Conservation (phyloP, 2,113 vertebrate genomes). For the Anas platyrhynchos region DNA sequence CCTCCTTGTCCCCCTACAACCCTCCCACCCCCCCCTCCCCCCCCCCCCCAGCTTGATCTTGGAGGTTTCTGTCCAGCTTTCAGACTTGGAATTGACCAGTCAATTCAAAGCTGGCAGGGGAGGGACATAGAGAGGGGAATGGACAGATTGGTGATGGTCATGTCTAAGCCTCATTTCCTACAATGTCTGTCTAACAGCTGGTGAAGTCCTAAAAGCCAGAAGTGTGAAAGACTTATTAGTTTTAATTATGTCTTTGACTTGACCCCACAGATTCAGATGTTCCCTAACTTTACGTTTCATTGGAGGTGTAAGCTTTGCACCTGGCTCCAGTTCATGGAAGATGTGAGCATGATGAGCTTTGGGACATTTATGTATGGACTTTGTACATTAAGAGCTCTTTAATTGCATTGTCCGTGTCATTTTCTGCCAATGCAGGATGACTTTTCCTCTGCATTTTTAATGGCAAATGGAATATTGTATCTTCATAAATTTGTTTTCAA, state of each 20-base stretch:
- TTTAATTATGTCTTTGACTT: neutral
- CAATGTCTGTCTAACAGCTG: neutral
- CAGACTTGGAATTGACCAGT: neutral
- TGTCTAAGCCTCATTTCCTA: neutral
- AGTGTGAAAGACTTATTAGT: neutral
- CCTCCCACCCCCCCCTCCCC: too few species aligned
- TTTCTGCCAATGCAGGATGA: neutral
- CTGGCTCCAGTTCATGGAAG: neutral
- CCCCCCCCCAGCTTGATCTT: neutral
- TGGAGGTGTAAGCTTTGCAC: neutral
- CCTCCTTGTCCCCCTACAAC: too few species aligned
- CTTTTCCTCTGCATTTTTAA: neutral
- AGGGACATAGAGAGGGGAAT: neutral
- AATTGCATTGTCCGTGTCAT: neutral
- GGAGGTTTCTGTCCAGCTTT: neutral
- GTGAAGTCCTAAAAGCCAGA: neutral
- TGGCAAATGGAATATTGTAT: neutral
- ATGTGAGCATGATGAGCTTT: neutral
- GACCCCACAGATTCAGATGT: neutral
- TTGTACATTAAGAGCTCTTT: neutral
- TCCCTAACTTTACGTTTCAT: neutral
- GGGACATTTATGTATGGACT: neutral
- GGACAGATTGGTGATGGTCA: neutral
- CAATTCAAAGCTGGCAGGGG: neutral
- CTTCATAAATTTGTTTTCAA: neutral